Evolutionary conservation across 1,140 invertebrate species (phyloP).

Genomic region (Drosophila ananassae): DNA sequence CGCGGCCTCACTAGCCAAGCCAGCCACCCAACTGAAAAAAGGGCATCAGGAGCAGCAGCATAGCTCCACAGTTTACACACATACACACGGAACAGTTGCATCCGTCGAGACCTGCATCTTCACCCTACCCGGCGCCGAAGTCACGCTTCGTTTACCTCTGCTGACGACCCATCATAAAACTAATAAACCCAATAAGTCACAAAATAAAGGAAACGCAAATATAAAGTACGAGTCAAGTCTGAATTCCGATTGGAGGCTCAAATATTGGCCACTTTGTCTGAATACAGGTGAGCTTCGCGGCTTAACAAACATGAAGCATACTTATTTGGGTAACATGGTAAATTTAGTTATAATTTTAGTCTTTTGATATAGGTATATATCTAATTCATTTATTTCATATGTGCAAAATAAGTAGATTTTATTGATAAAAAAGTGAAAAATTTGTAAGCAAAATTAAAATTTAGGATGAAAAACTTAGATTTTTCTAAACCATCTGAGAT

Average conservation of each 20-base stretch:
- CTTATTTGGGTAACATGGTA: constrained; percentile 19
- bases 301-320: constrained; percentile 8
- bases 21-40: constrained; percentile 12
- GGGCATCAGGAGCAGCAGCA: constrained; percentile 13
- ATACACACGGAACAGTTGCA: not conserved
- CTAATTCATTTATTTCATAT: too few relatives aligned
- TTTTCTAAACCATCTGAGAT: too few relatives aligned
- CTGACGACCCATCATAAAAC: constrained; percentile 44
- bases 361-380: too few relatives aligned
- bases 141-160: constrained; percentile 45
- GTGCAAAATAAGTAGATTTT: too few relatives aligned
- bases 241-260: constrained; percentile 11
- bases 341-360: too few relatives aligned
- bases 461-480: too few relatives aligned
- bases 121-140: constrained; percentile 38
- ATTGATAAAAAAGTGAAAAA: too few relatives aligned
- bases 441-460: too few relatives aligned
- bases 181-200: constrained; percentile 39
- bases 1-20: constrained; percentile 51
- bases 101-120: constrained; percentile 40
- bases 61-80: not conserved
- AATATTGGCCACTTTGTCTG: constrained; percentile 55
- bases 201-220: constrained; percentile 10
- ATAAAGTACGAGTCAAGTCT: constrained; percentile 11
- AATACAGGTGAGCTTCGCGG: constrained; percentile 49